phyloP scores from a whole-genome alignment of 2,113 vertebrate genomes.

The Ellobius talpinus region DNA sequence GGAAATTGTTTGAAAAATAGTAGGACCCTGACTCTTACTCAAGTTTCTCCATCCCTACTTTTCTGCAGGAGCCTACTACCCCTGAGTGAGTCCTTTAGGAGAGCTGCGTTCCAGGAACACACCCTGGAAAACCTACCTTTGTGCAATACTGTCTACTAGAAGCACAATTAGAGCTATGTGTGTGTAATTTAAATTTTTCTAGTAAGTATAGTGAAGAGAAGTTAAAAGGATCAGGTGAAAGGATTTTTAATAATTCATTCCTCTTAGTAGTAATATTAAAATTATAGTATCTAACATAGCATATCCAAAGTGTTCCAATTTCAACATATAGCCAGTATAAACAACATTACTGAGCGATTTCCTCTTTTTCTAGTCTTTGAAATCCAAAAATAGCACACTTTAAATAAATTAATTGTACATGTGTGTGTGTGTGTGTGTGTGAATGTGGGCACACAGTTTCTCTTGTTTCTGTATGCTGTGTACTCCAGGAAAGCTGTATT shows the following conservation, averaged over 20 bases:
- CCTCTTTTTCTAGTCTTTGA: not conserved
- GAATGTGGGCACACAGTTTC: not conserved
- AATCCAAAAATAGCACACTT: not conserved
- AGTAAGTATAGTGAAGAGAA: not conserved
- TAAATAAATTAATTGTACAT: not conserved
- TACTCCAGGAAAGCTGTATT: not conserved
- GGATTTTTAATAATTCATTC: not conserved
- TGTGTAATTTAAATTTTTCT: slow-evolving; percentile 15
- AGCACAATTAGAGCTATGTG: not conserved
- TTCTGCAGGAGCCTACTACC: not conserved
- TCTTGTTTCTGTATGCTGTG: not conserved
- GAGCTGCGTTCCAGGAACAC: not conserved
- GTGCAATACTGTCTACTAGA: not conserved
- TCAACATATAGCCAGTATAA: not conserved
- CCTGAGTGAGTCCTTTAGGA: not conserved
- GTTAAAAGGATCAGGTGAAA: not conserved
- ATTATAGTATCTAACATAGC: not conserved
- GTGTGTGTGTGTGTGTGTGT: not conserved
- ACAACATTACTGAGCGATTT: not conserved
- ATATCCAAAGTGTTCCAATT: not conserved
- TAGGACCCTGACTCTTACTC: not conserved
- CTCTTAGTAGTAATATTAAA: not conserved
- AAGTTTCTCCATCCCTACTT: not conserved
- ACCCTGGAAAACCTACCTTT: not conserved
- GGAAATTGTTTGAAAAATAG: not conserved